A percentile compares a stretch with the other conserved stretches of the same genome.
These are phyloP conservation scores for Canis aureus DNA, from an alignment of 2,113 vertebrate genomes.

Conservation along the genomic window DNA sequence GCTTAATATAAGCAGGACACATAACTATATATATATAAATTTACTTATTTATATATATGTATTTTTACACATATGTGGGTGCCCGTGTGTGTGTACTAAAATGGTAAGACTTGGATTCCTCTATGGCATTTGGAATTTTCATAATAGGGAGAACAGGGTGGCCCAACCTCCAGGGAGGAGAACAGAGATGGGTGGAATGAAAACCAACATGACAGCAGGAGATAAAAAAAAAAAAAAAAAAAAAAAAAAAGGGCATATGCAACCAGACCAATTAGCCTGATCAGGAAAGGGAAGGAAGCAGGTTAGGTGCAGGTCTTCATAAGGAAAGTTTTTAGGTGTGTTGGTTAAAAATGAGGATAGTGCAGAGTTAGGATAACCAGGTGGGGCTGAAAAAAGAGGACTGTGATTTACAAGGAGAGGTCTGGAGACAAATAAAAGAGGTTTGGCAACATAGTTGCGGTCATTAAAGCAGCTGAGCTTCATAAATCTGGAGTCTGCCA, in stretches of 20 bases:
- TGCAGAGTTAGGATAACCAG: not conserved
- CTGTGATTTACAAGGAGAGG: not conserved
- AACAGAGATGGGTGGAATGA: accelerated
- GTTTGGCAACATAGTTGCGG: not conserved
- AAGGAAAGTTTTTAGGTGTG: not conserved
- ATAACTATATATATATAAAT: not conserved
- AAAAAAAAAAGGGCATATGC: not conserved
- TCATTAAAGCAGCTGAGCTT: conserved; percentile 37
- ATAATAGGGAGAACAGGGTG: not conserved
- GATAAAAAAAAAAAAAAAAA: not conserved
- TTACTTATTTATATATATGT: not conserved
- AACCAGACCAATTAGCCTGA: not conserved
- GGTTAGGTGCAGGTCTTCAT: not conserved
- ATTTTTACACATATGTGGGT: not conserved
- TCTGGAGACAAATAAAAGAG: conserved; percentile 42
- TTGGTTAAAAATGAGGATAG: not conserved
- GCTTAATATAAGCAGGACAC: not conserved
- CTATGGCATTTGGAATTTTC: not conserved
- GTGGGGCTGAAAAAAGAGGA: not conserved
- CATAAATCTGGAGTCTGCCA: conserved; percentile 6
- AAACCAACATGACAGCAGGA: not conserved
- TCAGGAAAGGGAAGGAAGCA: not conserved
- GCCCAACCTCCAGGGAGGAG: not conserved
- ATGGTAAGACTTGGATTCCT: not conserved
- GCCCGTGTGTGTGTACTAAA: not conserved